These are phyloP conservation scores for Sarcophaga caerulescens DNA, from an alignment of 2,888 invertebrate species.

Conservation along the genomic window DNA sequence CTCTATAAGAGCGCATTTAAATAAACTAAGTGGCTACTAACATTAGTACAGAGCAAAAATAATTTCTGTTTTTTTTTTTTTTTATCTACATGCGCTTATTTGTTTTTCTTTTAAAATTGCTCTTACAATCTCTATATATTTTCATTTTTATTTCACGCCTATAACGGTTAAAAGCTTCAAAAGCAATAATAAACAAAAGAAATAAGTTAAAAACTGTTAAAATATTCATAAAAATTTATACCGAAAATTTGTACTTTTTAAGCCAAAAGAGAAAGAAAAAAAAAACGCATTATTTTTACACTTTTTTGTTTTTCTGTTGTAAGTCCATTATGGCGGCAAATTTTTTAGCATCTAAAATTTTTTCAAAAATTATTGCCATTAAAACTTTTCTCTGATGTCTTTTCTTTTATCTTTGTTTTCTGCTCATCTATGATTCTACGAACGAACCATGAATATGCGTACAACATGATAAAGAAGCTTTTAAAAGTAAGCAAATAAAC, in stretches of 20 bases:
- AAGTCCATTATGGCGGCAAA: constrained; percentile 39
- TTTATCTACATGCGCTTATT: too few relatives aligned
- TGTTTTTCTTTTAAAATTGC: too few relatives aligned
- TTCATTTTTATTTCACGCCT: constrained; percentile 9
- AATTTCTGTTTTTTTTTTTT: too few relatives aligned
- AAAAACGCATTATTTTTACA: too few relatives aligned
- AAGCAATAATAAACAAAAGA: not conserved
- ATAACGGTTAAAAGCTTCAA: not conserved
- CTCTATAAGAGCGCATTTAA: too few relatives aligned
- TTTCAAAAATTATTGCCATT: constrained; percentile 63
- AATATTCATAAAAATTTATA: constrained; percentile 62
- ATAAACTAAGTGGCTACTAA: too few relatives aligned
- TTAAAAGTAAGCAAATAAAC: constrained; percentile 45
- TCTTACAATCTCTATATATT: constrained; percentile 5
- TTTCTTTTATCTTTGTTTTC: constrained; percentile 51
- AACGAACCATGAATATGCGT: constrained; percentile 17
- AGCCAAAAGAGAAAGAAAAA: constrained; percentile 1
- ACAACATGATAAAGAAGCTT: constrained; percentile 48
- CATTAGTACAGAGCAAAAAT: too few relatives aligned
- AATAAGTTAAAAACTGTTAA: constrained; percentile 42
- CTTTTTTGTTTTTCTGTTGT: not conserved
- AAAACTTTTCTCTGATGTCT: constrained; percentile 52
- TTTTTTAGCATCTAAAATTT: constrained; percentile 41
- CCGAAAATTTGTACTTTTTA: constrained; percentile 44
- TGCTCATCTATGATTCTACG: constrained; percentile 47